These are phyloP conservation scores for Dasypus novemcinctus DNA, from an alignment of 2,113 vertebrate species.

Conservation along the genomic window DNA sequence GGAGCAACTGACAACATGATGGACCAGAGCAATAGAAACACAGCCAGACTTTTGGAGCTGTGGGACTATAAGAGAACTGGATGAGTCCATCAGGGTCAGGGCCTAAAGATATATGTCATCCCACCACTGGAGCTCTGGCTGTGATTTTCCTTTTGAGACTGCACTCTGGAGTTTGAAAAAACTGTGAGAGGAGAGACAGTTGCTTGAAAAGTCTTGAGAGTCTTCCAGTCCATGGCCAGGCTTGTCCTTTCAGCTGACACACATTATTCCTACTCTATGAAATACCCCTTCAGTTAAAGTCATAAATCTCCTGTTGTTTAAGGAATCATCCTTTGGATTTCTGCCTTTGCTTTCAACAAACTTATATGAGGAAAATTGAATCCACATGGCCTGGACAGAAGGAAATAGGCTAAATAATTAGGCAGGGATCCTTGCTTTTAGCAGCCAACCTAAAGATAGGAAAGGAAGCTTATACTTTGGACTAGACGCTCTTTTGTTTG, in stretches of 20 bases:
- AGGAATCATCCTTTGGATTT: constrained; percentile 16
- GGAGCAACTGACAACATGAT: not conserved
- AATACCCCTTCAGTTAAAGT: constrained; percentile 46
- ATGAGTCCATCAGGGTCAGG: not conserved
- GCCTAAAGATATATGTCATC: not conserved
- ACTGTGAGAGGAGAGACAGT: not conserved
- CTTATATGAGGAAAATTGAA: constrained; percentile 38
- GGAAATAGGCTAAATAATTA: not conserved
- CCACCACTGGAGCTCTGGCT: not conserved
- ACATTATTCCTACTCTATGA: not conserved
- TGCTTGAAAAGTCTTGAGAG: not conserved
- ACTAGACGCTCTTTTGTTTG: not conserved
- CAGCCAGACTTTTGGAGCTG: not conserved
- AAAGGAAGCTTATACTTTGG: not conserved
- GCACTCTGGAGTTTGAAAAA: not conserved
- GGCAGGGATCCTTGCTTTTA: not conserved
- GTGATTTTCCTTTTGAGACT: not conserved
- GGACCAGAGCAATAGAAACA: not conserved
- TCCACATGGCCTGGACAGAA: constrained; percentile 27
- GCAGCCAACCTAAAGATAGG: not conserved
- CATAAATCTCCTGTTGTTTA: constrained; percentile 49
- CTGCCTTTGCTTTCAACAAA: constrained; percentile 44
- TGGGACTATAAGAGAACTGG: not conserved
- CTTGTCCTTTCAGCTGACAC: not conserved
- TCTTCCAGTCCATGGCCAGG: not conserved